Evolutionary conservation across 2,113 vertebrate species (phyloP).

Genomic region (Mustelus asterias): DNA sequence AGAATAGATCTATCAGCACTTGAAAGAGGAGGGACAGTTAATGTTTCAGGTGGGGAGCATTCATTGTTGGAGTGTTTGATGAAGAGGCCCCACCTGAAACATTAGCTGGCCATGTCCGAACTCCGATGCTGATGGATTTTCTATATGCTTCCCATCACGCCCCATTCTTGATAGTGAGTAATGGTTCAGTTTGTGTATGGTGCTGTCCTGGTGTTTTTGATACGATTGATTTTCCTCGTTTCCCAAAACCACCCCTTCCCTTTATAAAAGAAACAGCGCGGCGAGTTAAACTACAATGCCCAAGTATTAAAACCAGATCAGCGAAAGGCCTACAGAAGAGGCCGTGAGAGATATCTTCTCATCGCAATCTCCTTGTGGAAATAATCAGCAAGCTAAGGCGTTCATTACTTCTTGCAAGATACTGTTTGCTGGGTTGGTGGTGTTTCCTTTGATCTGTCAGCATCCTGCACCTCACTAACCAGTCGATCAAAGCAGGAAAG

Average conservation of each 20-base stretch:
- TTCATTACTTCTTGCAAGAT: neutral
- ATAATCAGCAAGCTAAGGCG: neutral
- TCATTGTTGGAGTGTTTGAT: neutral
- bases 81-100: neutral
- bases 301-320: neutral
- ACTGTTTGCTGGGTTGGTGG: neutral
- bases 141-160: neutral
- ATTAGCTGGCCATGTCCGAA: neutral
- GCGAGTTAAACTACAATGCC: neutral
- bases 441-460: constrained; percentile 11
- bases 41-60: neutral
- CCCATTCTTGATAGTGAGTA: neutral
- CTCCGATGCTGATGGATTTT: neutral
- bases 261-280: neutral
- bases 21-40: neutral
- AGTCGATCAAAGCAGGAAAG: constrained; percentile 13
- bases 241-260: too few relatives aligned
- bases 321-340: neutral
- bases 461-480: neutral
- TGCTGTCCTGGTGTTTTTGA: neutral
- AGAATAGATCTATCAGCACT: neutral
- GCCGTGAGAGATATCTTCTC: neutral
- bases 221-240: neutral
- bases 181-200: neutral
- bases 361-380: neutral